Evolutionary conservation across 2,888 invertebrate genomes (phyloP).

Genomic region (Clostera curtula): DNA sequence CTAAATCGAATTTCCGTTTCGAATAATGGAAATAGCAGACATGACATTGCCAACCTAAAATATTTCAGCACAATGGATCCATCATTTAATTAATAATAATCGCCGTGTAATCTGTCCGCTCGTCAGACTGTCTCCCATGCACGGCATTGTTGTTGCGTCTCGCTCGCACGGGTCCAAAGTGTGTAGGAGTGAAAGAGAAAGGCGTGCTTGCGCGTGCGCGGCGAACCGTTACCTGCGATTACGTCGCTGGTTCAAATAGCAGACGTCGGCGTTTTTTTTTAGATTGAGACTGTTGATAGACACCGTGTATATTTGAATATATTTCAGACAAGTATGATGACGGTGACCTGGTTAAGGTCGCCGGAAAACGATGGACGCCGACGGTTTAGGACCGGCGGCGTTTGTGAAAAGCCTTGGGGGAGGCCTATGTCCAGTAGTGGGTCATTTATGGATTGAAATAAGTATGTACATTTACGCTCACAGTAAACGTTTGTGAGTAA

Average conservation of each 20-base stretch:
- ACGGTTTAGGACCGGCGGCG: too few species aligned
- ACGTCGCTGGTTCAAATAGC: constrained; percentile 22
- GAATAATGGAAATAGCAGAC: constrained; percentile 9
- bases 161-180: constrained; percentile 18
- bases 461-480: too few species aligned
- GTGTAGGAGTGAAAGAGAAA: constrained; percentile 21
- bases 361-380: too few species aligned
- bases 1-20: constrained; percentile 17
- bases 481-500: too few species aligned
- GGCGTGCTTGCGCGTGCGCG: constrained; percentile 37
- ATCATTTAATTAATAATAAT: constrained; percentile 43
- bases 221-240: constrained; percentile 41
- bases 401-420: too few species aligned
- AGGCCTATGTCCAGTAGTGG: too few species aligned
- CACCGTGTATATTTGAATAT: too few species aligned
- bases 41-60: constrained; percentile 4
- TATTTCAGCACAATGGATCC: constrained; percentile 15
- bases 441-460: too few species aligned
- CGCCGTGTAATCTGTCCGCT: constrained; percentile 34
- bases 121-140: constrained; percentile 46
- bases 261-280: constrained; percentile 10
- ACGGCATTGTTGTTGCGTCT: constrained; percentile 47
- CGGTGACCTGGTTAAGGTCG: too few species aligned
- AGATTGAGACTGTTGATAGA: neutral
- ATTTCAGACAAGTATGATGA: too few species aligned